phyloP scores from a whole-genome alignment of 2,797 vertebrate species.

The Girardinus metallicus region DNA sequence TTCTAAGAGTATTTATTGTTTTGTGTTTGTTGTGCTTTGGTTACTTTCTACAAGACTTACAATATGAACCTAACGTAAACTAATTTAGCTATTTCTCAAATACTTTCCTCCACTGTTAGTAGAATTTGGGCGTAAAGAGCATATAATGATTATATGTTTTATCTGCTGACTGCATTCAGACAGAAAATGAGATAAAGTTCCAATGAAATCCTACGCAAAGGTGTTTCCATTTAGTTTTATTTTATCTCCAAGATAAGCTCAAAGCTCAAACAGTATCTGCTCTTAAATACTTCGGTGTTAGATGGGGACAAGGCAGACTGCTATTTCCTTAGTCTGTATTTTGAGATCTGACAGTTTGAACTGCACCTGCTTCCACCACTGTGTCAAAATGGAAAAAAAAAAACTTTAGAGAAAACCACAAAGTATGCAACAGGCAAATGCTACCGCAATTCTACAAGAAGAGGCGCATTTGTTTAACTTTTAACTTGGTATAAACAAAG shows the following conservation, averaged over 20 bases:
- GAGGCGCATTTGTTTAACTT: constrained; percentile 6
- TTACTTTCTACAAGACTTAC: background rate
- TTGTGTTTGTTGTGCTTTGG: background rate
- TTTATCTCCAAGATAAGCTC: constrained; percentile 67
- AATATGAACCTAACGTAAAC: background rate
- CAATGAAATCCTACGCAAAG: constrained; percentile 42
- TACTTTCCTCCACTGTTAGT: background rate
- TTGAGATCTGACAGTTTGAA: constrained; percentile 70
- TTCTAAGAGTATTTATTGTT: background rate
- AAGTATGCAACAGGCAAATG: constrained; percentile 37
- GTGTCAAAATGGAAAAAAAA: constrained; percentile 56
- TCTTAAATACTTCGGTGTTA: constrained; percentile 51
- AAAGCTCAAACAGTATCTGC: constrained; percentile 27
- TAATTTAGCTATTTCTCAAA: constrained; percentile 4
- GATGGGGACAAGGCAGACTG: constrained; percentile 62
- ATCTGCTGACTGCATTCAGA: constrained; percentile 21
- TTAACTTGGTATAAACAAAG: constrained; percentile 14
- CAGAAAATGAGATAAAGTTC: constrained; percentile 23
- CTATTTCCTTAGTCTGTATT: constrained; percentile 71
- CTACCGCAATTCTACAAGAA: constrained; percentile 26
- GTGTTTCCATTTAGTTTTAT: constrained; percentile 60
- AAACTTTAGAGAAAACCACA: constrained; percentile 56
- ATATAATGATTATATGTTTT: background rate
- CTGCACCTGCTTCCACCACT: constrained; percentile 71
- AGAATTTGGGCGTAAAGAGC: background rate